Evolutionary conservation across 2,888 invertebrate genomes (phyloP).

Genomic region (Elysia crispata): DNA sequence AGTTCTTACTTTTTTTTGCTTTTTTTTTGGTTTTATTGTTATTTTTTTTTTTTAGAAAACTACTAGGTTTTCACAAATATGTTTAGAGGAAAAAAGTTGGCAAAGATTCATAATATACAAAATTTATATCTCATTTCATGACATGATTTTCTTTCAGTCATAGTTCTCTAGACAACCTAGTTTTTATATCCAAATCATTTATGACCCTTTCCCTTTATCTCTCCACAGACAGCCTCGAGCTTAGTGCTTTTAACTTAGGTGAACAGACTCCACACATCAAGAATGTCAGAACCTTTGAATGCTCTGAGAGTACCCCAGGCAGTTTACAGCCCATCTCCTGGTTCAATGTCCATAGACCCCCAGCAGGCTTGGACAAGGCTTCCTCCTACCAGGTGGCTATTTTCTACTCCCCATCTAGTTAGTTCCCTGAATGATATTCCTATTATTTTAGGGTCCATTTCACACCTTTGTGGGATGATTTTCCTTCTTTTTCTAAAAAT

Average conservation of each 20-base stretch:
- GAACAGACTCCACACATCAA: constrained; percentile 77
- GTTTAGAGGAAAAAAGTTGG: no score
- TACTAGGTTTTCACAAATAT: no score
- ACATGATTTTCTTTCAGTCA: no score
- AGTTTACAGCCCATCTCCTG: constrained; percentile 70
- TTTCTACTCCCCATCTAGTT: no score
- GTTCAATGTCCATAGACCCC: constrained; percentile 70
- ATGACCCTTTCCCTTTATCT: background rate
- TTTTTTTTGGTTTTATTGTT: no score
- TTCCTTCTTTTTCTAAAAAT: no score
- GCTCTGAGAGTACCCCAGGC: constrained; percentile 72
- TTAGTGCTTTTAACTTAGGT: constrained; percentile 79
- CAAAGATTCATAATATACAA: no score
- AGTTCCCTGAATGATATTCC: no score
- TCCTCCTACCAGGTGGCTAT: constrained; percentile 69
- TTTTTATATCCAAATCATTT: background rate
- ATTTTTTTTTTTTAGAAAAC: no score
- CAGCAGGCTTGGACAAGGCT: constrained; percentile 74
- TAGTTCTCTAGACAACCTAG: background rate
- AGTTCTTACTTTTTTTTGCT: no score
- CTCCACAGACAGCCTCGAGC: constrained; percentile 78
- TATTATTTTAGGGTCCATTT: no score
- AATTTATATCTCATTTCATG: background rate
- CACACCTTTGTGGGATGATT: no score
- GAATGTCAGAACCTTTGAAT: constrained; percentile 77